Conservation (phyloP, 2,888 invertebrate species). For the Hyposoter dolosus region DNA sequence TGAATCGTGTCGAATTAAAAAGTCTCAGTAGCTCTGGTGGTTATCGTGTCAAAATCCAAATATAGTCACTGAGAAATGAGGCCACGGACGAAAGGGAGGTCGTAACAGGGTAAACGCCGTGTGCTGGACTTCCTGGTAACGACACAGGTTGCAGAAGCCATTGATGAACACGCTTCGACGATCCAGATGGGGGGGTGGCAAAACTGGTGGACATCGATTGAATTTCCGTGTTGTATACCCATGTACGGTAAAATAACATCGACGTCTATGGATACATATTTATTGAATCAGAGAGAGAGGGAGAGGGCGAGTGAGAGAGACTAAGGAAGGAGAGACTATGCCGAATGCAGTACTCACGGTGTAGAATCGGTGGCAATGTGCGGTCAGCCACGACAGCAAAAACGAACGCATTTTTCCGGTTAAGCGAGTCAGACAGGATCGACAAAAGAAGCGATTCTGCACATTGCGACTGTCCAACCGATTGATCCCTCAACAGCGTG, state of each 20-base stretch:
- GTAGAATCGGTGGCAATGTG: slow-evolving; percentile 62
- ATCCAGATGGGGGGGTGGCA: slow-evolving; percentile 24
- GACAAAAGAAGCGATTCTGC: slow-evolving; percentile 65
- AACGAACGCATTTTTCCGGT: slow-evolving; percentile 68
- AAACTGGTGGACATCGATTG: slow-evolving; percentile 6
- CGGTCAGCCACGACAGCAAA: slow-evolving; percentile 63
- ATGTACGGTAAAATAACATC: not conserved
- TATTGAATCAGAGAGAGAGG: not conserved
- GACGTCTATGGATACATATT: not conserved
- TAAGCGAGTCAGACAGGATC: slow-evolving; percentile 65
- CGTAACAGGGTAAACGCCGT: slow-evolving; percentile 1
- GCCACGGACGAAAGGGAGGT: not conserved
- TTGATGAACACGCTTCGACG: slow-evolving; percentile 38
- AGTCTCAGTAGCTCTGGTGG: not conserved
- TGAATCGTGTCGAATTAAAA: slow-evolving; percentile 15
- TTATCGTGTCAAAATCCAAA: slow-evolving; percentile 3
- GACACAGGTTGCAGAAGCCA: slow-evolving; percentile 38
- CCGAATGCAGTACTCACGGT: slow-evolving; percentile 20
- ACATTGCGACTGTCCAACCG: slow-evolving; percentile 63
- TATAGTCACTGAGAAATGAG: not conserved
- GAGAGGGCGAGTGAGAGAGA: slow-evolving; percentile 6
- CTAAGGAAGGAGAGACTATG: not conserved
- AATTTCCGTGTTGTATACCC: slow-evolving; percentile 4
- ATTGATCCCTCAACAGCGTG: slow-evolving; percentile 55
- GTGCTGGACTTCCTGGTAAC: slow-evolving; percentile 21